Evolutionary conservation across 2,888 invertebrate genomes (phyloP).

Genomic region (Dioctria linearis): DNA sequence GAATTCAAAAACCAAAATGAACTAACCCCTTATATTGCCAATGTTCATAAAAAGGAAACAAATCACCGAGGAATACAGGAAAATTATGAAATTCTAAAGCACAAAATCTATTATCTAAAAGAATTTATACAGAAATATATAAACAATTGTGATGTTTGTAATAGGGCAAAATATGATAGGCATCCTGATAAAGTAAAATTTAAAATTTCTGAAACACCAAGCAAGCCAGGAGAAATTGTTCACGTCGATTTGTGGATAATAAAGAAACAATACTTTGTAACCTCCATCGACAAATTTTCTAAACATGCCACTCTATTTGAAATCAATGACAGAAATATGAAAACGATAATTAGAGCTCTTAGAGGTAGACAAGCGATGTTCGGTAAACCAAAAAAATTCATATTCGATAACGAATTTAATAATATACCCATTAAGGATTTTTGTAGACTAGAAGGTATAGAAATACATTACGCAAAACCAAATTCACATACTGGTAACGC

Average conservation of each 20-base stretch:
- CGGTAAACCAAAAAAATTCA: neutral
- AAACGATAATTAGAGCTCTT: too few species aligned
- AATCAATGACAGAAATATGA: too few species aligned
- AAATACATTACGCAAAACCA: neutral
- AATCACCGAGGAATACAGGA: constrained; percentile 10
- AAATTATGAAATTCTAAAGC: neutral
- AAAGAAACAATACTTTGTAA: neutral
- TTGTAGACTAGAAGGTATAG: neutral
- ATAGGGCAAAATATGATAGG: constrained; percentile 23
- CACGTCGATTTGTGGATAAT: constrained; percentile 15
- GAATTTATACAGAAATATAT: constrained; percentile 2
- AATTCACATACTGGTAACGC: neutral
- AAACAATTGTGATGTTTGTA: constrained; percentile 14
- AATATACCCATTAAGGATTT: too few species aligned
- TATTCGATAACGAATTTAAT: neutral
- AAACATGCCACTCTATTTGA: too few species aligned
- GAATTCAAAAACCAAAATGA: neutral
- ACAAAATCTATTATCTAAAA: constrained; percentile 6
- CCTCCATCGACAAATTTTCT: neutral
- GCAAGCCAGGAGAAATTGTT: constrained; percentile 10
- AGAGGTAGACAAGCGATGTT: too few species aligned
- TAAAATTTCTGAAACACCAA: constrained; percentile 23
- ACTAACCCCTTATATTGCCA: neutral
- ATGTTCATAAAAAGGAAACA: constrained; percentile 7
- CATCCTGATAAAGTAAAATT: neutral